Base-by-base conservation (phyloP, 1,140 invertebrate genomes). In the Matsumurasca onukii region DNA sequence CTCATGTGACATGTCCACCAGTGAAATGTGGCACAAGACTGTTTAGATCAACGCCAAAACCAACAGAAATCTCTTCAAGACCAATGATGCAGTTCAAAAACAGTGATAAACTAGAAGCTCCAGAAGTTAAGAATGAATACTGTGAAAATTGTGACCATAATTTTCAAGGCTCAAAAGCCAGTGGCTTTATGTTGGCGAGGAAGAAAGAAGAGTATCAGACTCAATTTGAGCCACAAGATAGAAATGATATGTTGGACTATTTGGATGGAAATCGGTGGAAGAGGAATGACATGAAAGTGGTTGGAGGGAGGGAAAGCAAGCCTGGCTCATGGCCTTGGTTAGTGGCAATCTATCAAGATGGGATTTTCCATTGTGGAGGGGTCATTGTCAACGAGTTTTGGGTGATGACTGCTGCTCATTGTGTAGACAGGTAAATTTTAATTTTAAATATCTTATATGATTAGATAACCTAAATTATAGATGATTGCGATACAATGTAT, bases 361-460 rank as follows among this genome's bases (percentile, higher is more conserved):
- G 92, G 12, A 77, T 80, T 24, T 91, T 92, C 69, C 88, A 90
- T 73, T 98, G 95, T 75, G 94, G 93, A 0, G 95, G 92, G 5
- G 86, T 88, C 5, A 84, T 98, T 5, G 78, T 97, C 31, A 87
- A 85, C 69, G 84, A 91, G 61, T 75, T 83, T 55, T 96, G 93
- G 92, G 83, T 97, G 24, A 77, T 96, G 24, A 89, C 90, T 3
- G 93, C 92, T 5, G 91, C 91, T 1, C 93, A 96, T 76, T 97
- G 93, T 73, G 85, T 92, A 61, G 74, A 84, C 29, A 80, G 78
- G 89, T 91, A 81, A 84, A 79, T 73, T 39, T 59, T 48, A 15
- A 34, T 45, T n/a, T n/a, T n/a, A n/a, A n/a, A n/a, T n/a, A n/a
- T n/a, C n/a, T n/a, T n/a, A n/a, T n/a, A n/a, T n/a, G n/a, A n/a